Base-by-base conservation (phyloP, 2,888 invertebrate genomes). In the Xylota segnis region DNA sequence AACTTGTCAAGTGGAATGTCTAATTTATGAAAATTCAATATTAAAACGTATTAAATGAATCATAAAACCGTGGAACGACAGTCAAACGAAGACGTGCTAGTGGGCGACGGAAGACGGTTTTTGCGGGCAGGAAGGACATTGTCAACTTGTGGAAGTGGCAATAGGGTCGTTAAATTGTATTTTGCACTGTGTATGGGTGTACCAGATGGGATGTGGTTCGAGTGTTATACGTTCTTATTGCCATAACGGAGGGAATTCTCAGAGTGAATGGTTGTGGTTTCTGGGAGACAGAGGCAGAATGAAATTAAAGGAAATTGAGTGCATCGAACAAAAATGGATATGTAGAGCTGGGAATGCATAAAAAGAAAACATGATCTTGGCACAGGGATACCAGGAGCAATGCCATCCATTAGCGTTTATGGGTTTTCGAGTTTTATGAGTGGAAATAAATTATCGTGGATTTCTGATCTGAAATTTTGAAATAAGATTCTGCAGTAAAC, bases 1-100 rank as follows among this genome's bases (percentile, higher is more conserved):
- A 47, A 81, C 82, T 86, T 82, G 71, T 76, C 76, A 82, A 81
- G 81, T 81, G 54, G 81, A 76, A 84, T 81, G 76, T 72, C 76
- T 82, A 82, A 86, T 86, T 86, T 86, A 82, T 86, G 86, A 82
- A 82, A 86, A 86, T 82, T 86, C 76, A 63, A 86, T 86, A 86
- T 70, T 76, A 79, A 79, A 86, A 86, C 66, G 71, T 76, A 86
- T 86, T 82, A 86, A 86, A 82, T 72, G 66, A 81, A 66, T 81
- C 54, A 76, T 81, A 81, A 86, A 82, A 82, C 47, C 71, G 27
- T 75, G 59, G 47, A 81, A 54, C 52, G 81, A 50, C 71, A 50
- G 66, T 9, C 29, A 43, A 34, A 27, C 65, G 16, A 61, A 37
- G 54, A 52, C 65, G 34, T 58, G 54, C 5, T 2, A 0, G 4